These are phyloP conservation scores for Scaptomyza polygonia DNA, from an alignment of 2,888 invertebrate species.

Conservation along the genomic window DNA sequence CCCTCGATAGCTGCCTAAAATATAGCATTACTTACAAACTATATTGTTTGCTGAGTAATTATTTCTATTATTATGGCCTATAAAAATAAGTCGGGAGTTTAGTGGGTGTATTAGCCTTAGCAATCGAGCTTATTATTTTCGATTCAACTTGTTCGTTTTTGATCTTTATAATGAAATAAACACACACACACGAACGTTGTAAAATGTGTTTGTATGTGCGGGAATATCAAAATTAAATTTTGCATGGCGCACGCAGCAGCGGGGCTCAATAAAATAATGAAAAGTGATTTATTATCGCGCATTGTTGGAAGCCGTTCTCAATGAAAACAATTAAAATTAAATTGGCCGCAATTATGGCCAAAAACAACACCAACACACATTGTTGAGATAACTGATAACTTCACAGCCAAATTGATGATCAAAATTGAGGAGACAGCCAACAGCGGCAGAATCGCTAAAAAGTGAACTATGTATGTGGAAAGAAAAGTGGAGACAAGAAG, in stretches of 20 bases:
- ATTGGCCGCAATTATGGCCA: slow-evolving; percentile 60
- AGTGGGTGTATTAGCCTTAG: not conserved
- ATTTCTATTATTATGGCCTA: not conserved
- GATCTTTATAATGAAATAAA: slow-evolving; percentile 59
- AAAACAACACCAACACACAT: slow-evolving; percentile 5
- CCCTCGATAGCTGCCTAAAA: too few relatives aligned
- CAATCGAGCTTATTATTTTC: not conserved
- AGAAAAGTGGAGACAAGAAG: slow-evolving; percentile 2
- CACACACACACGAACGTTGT: slow-evolving; percentile 3
- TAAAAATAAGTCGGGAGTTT: too few relatives aligned
- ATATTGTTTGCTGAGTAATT: slow-evolving; percentile 21
- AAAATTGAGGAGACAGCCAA: slow-evolving; percentile 12
- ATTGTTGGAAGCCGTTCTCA: slow-evolving; percentile 55
- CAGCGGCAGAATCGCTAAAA: not conserved
- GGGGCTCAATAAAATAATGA: slow-evolving; percentile 55
- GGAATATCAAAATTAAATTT: slow-evolving; percentile 68
- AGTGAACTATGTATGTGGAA: too few relatives aligned
- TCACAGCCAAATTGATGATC: slow-evolving; percentile 26
- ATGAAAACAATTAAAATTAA: slow-evolving; percentile 68
- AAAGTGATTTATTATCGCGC: slow-evolving; percentile 69
- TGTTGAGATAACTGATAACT: slow-evolving; percentile 5
- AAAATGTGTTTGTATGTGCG: slow-evolving; percentile 17
- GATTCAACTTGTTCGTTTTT: slow-evolving; percentile 18
- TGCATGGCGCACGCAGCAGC: slow-evolving; percentile 35
- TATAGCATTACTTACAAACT: slow-evolving; percentile 61